These are phyloP conservation scores for Volucella inanis DNA, from an alignment of 2,888 invertebrate genomes.

Conservation along the genomic window DNA sequence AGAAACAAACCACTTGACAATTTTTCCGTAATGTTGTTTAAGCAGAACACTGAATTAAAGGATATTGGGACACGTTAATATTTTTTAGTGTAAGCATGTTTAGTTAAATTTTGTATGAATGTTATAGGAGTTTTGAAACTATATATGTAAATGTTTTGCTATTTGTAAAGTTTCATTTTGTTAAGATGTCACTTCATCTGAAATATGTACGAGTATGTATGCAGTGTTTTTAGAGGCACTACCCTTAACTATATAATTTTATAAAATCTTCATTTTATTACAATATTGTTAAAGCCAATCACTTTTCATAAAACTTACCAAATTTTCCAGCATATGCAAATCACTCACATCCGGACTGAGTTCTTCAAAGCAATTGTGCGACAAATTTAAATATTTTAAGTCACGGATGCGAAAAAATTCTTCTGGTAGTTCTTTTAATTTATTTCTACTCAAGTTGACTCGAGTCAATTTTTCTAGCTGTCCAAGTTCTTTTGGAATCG, in stretches of 20 bases:
- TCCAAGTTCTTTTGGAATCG: slow-evolving; percentile 89
- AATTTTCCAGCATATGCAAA: slow-evolving; percentile 89
- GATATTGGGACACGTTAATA: too few species aligned
- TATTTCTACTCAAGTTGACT: slow-evolving; percentile 88
- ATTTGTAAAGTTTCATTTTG: not conserved
- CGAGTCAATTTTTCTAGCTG: slow-evolving; percentile 87
- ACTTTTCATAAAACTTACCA: slow-evolving; percentile 84
- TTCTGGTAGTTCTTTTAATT: slow-evolving; percentile 85
- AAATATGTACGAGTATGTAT: not conserved
- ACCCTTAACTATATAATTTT: too few species aligned
- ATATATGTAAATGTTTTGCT: not conserved
- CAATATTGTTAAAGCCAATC: too few species aligned
- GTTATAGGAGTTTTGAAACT: not conserved
- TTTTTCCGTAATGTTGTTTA: too few species aligned
- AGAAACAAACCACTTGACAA: too few species aligned
- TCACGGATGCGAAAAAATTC: slow-evolving; percentile 89
- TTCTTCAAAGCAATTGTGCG: slow-evolving; percentile 88
- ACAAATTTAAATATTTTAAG: slow-evolving; percentile 88
- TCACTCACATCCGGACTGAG: slow-evolving; percentile 90
- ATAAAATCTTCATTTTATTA: too few species aligned
- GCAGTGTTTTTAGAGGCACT: not conserved
- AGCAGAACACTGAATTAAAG: too few species aligned
- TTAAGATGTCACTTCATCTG: too few species aligned
- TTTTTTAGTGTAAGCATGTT: not conserved
- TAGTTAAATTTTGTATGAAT: not conserved